Conservation (phyloP, 1,140 invertebrate species). For the Ostrea edulis region DNA sequence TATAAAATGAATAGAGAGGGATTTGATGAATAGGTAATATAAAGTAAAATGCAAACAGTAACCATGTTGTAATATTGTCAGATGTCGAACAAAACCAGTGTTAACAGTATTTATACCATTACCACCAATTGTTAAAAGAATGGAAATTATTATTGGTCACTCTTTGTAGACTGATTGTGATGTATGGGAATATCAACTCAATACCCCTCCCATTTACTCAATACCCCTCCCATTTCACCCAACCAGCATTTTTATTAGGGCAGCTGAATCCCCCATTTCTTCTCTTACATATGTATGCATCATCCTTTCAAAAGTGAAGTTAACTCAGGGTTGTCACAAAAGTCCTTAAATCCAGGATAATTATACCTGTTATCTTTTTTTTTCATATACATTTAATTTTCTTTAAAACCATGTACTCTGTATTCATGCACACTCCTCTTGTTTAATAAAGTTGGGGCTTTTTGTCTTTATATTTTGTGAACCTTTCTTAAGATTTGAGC, state of each 20-base stretch:
- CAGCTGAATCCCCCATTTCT: not conserved
- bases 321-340: constrained; percentile 18
- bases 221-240: not conserved
- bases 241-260: constrained; percentile 13
- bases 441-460: not conserved
- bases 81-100: too few species aligned
- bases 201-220: not conserved
- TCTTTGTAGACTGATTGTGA: too few species aligned
- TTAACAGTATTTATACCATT: too few species aligned
- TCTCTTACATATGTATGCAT: not conserved
- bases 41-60: too few species aligned
- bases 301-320: not conserved
- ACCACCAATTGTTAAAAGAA: too few species aligned
- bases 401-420: not conserved
- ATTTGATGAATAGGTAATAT: too few species aligned
- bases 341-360: not conserved
- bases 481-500: not conserved
- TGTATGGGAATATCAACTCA: not conserved
- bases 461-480: not conserved
- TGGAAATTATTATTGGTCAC: too few species aligned
- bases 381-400: too few species aligned
- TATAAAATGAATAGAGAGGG: too few species aligned
- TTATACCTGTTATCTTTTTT: too few species aligned
- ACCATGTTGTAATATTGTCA: too few species aligned
- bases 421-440: not conserved